Base-by-base conservation (phyloP, 2,113 vertebrate genomes). In the Gobio gobio region DNA sequence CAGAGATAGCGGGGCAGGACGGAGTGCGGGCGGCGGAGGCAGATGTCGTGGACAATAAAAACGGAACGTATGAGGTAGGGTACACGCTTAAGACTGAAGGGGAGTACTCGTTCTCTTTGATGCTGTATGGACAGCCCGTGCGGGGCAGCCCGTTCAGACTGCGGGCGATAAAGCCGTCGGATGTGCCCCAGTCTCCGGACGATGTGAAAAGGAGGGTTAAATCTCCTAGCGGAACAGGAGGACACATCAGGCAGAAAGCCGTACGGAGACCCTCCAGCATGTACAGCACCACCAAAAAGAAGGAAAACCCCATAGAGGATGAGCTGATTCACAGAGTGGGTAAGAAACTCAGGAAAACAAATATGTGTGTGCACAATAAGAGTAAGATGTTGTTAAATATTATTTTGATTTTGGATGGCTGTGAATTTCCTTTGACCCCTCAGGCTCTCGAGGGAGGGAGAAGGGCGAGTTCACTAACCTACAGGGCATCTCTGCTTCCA, bases 401-500 rank as follows among this genome's bases (percentile, higher is more conserved):
- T 22, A 70, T 22, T 70, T 70, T 22, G 29, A 70, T 70, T 70
- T 70, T 40, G 5, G 29, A 33, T 64, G 61, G 61, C 13, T 78
- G 63, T 63, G 45, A 49, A 36, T 81, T 24, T 85, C 24, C 58
- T 74, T 79, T 2, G n/a, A 29, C 45, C n/a, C 79, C 36, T 18
- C 89, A 99, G 98, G 98, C n/a, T 95, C 95, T 22, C 94, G 97
- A 0, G 98, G 98, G 20, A 94, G 97, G 87, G 97, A 99, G 88
- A 98, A 97, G 82, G 97, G 98, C 0, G 98, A 99, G 93, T 99
- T 99, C 92, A 98, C 97, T 84, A 99, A 99, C 89, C 93, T 99
- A 33, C 98, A 99, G 90, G 98, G 97, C 47, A 98, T 99, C 89
- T 97, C 97, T 0, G 94, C 98, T 13, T 97, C 97, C 18, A 93